Percentiles rank a stretch among this genome's conserved stretches.
Conservation (phyloP, 1,140 invertebrate species). For the Saccostrea echinata region DNA sequence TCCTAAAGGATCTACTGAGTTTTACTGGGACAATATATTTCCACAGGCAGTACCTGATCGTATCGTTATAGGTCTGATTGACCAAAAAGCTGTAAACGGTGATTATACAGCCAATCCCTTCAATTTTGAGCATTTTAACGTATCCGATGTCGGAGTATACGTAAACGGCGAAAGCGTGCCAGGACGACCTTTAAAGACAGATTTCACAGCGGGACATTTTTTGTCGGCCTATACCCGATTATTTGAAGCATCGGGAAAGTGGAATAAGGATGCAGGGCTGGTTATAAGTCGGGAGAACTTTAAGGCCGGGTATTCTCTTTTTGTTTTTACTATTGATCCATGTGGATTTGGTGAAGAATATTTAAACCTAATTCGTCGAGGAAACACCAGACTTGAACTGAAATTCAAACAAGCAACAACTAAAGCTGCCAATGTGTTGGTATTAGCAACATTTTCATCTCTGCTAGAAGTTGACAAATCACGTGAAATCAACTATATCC, state of each 20-base stretch:
- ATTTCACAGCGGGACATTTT: slow-evolving; percentile 20
- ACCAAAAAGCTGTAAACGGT: slow-evolving; percentile 50
- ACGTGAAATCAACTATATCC: slow-evolving; percentile 47
- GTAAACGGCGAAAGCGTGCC: slow-evolving; percentile 52
- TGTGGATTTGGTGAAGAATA: slow-evolving; percentile 49
- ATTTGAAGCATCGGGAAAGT: slow-evolving; percentile 48
- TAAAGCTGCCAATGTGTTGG: slow-evolving; percentile 34
- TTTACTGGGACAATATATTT: slow-evolving; percentile 53
- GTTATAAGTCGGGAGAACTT: slow-evolving; percentile 38
- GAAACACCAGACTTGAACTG: slow-evolving; percentile 48
- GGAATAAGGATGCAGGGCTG: slow-evolving; percentile 47
- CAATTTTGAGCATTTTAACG: slow-evolving; percentile 42
- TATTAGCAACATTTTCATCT: slow-evolving; percentile 44
- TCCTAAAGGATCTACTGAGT: slow-evolving; percentile 42
- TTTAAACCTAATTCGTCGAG: slow-evolving; percentile 49
- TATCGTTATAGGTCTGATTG: slow-evolving; percentile 21
- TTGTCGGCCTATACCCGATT: neutral
- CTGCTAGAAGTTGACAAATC: slow-evolving; percentile 44
- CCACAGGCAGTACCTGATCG: slow-evolving; percentile 46
- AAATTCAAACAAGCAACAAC: slow-evolving; percentile 46
- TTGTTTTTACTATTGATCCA: slow-evolving; percentile 40
- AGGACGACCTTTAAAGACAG: slow-evolving; percentile 45
- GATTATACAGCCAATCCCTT: slow-evolving; percentile 55
- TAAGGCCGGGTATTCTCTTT: slow-evolving; percentile 30
- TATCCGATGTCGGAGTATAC: slow-evolving; percentile 45